Percentiles rank a stretch among this genome's conserved stretches.
Evolutionary conservation across 1,140 invertebrate genomes (phyloP).

Genomic region (Papilio aristodemus): DNA sequence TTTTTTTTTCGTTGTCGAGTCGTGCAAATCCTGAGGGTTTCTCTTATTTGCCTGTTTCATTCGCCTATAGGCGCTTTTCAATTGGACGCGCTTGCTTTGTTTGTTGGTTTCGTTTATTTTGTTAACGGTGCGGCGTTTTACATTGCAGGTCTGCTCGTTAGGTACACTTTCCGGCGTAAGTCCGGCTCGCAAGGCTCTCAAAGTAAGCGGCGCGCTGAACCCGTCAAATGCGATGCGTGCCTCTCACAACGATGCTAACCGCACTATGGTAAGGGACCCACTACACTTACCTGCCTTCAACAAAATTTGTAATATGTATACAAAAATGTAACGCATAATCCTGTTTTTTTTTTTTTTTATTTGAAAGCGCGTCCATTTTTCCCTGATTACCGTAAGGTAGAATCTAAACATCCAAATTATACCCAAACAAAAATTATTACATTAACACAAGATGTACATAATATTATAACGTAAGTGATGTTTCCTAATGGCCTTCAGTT

Average conservation of each 20-base stretch:
- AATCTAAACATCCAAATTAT: background rate
- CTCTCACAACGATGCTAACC: slow-evolving; percentile 80
- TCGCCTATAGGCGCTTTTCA: slow-evolving; percentile 71
- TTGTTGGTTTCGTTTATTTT: slow-evolving; percentile 71
- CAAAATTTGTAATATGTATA: slow-evolving; percentile 28
- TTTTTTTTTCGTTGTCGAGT: slow-evolving; percentile 59
- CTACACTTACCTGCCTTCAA: slow-evolving; percentile 44
- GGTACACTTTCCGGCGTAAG: slow-evolving; percentile 81
- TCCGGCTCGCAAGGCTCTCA: slow-evolving; percentile 79
- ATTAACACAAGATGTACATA: background rate
- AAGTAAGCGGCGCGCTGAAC: slow-evolving; percentile 73
- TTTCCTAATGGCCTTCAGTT: background rate
- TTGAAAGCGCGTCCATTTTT: slow-evolving; percentile 44
- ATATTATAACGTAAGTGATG: background rate
- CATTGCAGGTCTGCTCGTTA: slow-evolving; percentile 81
- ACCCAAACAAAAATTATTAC: background rate
- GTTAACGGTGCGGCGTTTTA: slow-evolving; percentile 78
- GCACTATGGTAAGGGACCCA: slow-evolving; percentile 74
- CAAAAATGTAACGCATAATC: slow-evolving; percentile 26
- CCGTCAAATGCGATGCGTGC: slow-evolving; percentile 79
- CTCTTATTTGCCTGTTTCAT: slow-evolving; percentile 68
- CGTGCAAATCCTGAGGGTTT: slow-evolving; percentile 60
- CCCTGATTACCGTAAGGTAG: slow-evolving; percentile 9
- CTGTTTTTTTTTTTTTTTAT: slow-evolving; percentile 41
- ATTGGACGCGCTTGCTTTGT: slow-evolving; percentile 71